Percentiles rank a stretch among this genome's conserved stretches.
These are phyloP conservation scores for Myrmecophaga tridactyla DNA, from an alignment of 2,113 vertebrate genomes.

Conservation along the genomic window DNA sequence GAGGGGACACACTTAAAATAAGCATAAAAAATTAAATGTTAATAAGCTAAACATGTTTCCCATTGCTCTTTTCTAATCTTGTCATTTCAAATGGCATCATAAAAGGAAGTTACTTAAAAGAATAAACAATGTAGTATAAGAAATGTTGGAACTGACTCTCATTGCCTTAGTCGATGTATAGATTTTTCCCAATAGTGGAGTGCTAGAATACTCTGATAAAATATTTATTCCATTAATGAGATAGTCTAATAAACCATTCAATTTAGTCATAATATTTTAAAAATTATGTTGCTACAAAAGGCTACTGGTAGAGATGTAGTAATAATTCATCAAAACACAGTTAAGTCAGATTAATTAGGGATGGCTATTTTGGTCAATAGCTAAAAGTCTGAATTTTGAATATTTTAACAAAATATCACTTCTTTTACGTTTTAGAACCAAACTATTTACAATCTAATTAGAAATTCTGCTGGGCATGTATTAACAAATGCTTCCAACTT, in stretches of 20 bases:
- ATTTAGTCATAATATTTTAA: neutral
- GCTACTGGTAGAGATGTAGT: neutral
- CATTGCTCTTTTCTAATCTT: neutral
- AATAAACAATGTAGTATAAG: neutral
- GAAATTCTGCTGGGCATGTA: neutral
- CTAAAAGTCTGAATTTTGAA: conserved; percentile 5
- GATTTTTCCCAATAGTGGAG: neutral
- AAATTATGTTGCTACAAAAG: neutral
- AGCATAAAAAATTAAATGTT: neutral
- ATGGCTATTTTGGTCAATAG: neutral
- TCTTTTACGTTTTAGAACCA: conserved; percentile 16
- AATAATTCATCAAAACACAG: conserved; percentile 1
- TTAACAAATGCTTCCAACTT: conserved; percentile 27
- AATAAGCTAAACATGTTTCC: neutral
- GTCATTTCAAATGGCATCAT: neutral
- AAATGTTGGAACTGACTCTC: neutral
- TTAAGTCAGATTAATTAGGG: neutral
- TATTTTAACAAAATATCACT: conserved; percentile 6
- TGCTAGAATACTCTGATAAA: neutral
- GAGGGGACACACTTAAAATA: neutral
- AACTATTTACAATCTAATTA: neutral
- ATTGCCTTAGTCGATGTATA: neutral
- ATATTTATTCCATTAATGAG: neutral
- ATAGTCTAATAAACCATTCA: neutral
- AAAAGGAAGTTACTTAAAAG: neutral